phyloP scores from a whole-genome alignment of 1,140 invertebrate genomes.

The Euura lappo region DNA sequence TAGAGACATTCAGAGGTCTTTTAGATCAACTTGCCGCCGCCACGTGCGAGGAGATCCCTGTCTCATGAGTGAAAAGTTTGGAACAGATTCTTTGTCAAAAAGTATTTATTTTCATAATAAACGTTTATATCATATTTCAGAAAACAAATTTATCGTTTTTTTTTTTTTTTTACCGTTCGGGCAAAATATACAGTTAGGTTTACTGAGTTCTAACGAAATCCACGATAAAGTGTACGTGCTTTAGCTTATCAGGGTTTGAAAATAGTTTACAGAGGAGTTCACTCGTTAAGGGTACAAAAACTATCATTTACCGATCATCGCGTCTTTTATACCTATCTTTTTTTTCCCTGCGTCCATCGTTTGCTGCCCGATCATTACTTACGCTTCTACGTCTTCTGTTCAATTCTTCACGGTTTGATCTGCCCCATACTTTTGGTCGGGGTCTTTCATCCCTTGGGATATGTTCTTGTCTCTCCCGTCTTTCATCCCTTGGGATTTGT shows the following conservation, averaged over 20 bases:
- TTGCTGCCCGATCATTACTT: background rate
- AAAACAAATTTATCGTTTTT: no score
- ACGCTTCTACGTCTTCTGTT: background rate
- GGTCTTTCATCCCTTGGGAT: background rate
- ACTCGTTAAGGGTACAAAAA: background rate
- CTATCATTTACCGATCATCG: background rate
- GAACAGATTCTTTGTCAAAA: no score
- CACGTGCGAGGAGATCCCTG: no score
- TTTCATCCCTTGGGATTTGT: background rate
- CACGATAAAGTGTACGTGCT: no score
- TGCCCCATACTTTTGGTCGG: background rate
- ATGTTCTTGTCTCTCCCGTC: background rate
- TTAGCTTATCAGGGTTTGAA: background rate
- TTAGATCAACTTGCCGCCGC: conserved; percentile 21
- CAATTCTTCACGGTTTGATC: background rate
- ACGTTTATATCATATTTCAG: no score
- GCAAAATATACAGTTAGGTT: no score
- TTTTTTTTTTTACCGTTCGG: no score
- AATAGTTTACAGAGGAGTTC: background rate
- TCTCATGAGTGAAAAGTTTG: no score
- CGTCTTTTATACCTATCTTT: background rate
- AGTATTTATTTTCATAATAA: no score
- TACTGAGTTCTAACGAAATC: no score
- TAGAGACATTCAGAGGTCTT: conserved; percentile 29
- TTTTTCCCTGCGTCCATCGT: background rate